Evolutionary conservation across 2,113 vertebrate species (phyloP).

Genomic region (Pithys albifrons): DNA sequence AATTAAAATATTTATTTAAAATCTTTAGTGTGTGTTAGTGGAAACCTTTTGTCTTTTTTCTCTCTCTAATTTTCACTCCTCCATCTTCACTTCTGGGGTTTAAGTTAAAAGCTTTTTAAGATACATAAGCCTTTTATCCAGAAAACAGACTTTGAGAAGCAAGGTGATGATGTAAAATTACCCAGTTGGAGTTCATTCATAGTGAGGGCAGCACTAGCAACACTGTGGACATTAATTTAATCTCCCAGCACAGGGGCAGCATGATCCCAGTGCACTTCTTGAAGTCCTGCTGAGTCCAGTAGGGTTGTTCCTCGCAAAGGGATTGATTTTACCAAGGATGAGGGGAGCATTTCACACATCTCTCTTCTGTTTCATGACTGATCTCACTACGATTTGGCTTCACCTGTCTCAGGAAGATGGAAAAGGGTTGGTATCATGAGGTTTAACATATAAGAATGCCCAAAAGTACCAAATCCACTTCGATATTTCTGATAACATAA

Average conservation of each 20-base stretch:
- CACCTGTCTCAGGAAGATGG: neutral
- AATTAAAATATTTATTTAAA: constrained; percentile 99
- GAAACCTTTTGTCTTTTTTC: neutral
- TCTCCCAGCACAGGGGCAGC: neutral
- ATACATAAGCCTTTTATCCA: neutral
- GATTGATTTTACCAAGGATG: neutral
- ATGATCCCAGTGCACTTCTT: neutral
- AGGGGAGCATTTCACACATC: neutral
- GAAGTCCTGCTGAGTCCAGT: neutral
- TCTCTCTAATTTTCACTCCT: neutral
- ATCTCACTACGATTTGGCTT: neutral
- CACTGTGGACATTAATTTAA: neutral
- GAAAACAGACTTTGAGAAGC: neutral
- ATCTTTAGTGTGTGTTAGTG: constrained; percentile 46
- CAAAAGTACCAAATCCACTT: neutral
- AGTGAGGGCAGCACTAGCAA: neutral
- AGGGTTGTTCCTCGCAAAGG: neutral
- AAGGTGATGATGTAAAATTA: neutral
- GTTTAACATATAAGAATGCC: neutral
- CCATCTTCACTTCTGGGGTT: neutral
- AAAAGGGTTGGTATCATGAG: neutral
- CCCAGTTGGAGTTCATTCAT: neutral
- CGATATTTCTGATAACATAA: neutral
- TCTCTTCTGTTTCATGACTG: neutral
- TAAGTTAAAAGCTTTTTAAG: neutral